Evolutionary conservation across 2,113 vertebrate genomes (phyloP), one percentile per base, ranked within the genome.

Genomic region (Crotalus horridus): DNA sequence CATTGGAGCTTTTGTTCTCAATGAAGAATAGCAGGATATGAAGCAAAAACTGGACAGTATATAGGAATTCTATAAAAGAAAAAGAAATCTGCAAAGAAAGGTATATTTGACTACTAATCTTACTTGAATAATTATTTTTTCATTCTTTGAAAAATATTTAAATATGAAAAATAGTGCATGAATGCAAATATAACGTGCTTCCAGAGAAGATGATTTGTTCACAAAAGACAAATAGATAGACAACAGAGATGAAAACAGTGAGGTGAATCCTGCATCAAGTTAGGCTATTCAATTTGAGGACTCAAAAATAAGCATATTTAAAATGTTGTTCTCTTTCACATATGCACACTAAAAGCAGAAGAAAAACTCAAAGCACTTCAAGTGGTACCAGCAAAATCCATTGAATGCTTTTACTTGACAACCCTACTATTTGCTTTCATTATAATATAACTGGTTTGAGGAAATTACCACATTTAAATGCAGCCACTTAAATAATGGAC

Each of bases 401-500:
- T 26, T 89, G 64, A 89, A 85, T n/a, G 24, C 23, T 61, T 95
- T 91, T 89, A 8, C 85, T 53, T 90, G 81, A 43, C 85, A 95
- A 94, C 89, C 55, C 85, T 92, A 90, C 93, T 90, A 94, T 94
- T n/a, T 89, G 94, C 93, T 94, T 92, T 89, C 90, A 87, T 12
- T 39, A 94, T 94, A 91, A 92, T 48, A 87, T 61, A 95, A 89
- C 91, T 91, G 94, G 94, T 94, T 61, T 91, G 92, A 95, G 92
- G 93, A 95, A 39, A 92, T 92, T 21, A 33, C 94, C 93, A 93
- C 93, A 95, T 96, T 95, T 96, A 94, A 94, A 96, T 94, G 95
- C 95, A 0, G n/a, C 93, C 94, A 96, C 94, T 93, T 94, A 96
- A 95, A 97, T 95, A 96, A 96, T 95, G 92, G 92, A 95, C 95